Base-by-base conservation (phyloP, 1,140 invertebrate genomes). In the Tetragnatha versicolor region DNA sequence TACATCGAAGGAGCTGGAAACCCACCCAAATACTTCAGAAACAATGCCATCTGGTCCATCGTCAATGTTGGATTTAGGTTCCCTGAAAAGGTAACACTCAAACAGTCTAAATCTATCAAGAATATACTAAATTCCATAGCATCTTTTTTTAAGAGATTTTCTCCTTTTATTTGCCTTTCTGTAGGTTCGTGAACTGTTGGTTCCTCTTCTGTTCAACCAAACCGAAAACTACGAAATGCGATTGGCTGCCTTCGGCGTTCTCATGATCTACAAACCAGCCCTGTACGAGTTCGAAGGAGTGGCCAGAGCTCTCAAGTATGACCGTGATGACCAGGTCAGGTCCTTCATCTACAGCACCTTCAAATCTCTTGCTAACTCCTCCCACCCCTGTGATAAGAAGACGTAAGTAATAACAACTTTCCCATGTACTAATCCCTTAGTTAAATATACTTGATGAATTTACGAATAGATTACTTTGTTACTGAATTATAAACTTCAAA, bases 191-290 rank as follows among this genome's bases (percentile, higher is more conserved):
- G 63, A 61, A 14, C 25, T 80, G 2, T 7, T 78, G 25, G 51
- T 78, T 17, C 79, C 81, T 22, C 29, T 80, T 1, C 65, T 81
- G 31, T 75, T 55, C 55, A 80, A 81, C 29, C 39, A 47, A 20
- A 72, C 37, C 20, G 81, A 81, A 29, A 47, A 66, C 45, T 75
- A 77, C 27, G 72, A 81, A 42, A 14, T 81, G 7, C 45, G 81
- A 27, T 25, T 81, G 12, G 37, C 65, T 10, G 79, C 81, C 17
- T 81, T 80, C 45, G 29, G 9, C 12, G n/a, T 78, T 2, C 25
- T 63, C 10, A 42, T 81, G 35, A 65, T 45, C 25, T 53, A 55
- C 25, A 27, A 45, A 20, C 73, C 79, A 9, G 6, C 20, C n/a
- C 47, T 75, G 20, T 73, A 78, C 45, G 42, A 78, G 42, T 2